These are phyloP conservation scores for Agonum fuliginosum DNA, from an alignment of 2,888 invertebrate species.

Conservation along the genomic window DNA sequence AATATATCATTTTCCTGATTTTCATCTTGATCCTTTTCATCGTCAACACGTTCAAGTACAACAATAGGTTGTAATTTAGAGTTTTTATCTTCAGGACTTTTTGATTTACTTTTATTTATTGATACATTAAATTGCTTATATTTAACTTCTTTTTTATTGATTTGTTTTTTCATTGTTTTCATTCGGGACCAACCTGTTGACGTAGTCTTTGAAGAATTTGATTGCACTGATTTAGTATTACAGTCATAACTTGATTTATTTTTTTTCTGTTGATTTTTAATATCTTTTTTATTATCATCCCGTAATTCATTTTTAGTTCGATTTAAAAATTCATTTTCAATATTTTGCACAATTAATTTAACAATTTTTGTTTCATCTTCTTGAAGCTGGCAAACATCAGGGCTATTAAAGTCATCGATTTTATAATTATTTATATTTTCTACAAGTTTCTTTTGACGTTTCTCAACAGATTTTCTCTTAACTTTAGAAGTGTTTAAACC, in stretches of 20 bases:
- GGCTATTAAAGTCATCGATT: conserved; percentile 65
- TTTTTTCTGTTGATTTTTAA: conserved; percentile 13
- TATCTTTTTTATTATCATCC: neutral
- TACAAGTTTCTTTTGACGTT: conserved; percentile 61
- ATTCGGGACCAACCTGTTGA: conserved; percentile 65
- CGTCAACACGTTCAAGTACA: neutral
- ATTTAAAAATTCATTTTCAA: conserved; percentile 63
- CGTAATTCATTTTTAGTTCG: conserved; percentile 36
- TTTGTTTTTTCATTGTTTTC: conserved; percentile 64
- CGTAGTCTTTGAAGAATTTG: conserved; percentile 7
- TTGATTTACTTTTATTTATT: conserved; percentile 29
- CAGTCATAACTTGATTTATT: neutral
- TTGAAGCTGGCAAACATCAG: conserved; percentile 60
- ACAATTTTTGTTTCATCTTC: conserved; percentile 64
- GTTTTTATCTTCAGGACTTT: conserved; percentile 14
- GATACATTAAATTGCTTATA: conserved; percentile 43
- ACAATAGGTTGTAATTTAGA: neutral
- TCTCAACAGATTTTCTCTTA: conserved; percentile 42
- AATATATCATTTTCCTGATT: conserved; percentile 37
- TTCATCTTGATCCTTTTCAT: neutral
- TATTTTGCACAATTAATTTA: conserved; percentile 66
- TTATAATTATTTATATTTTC: conserved; percentile 57
- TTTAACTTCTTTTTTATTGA: conserved; percentile 60
- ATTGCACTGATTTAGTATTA: conserved; percentile 35
- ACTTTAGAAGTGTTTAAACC: conserved; percentile 62